Evolutionary conservation across 2,888 invertebrate species (phyloP), one percentile per base, ranked within the genome.

Genomic region (Cephonodes hylas): DNA sequence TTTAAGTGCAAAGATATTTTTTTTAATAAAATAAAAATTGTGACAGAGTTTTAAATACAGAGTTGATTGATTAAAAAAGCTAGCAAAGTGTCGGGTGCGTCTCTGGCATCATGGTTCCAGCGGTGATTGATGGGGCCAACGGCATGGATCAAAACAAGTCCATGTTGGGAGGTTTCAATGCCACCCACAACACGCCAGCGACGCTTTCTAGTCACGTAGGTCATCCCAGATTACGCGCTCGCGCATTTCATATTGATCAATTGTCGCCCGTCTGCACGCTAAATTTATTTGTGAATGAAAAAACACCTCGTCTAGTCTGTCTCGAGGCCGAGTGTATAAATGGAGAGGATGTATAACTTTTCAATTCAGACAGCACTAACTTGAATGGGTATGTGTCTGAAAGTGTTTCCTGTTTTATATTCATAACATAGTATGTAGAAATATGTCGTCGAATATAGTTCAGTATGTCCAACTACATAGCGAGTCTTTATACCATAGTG

Each of bases 121-220:
- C 67, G 63, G 60, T 67, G 75, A 74, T 78, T 66, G 66, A 61
- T 61, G 75, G 76, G 84, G 83, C 76, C 85, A 84, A 83, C 77
- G 83, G 75, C 84, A 76, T 74, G 71, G 76, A 80, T 79, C 80
- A 84, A 84, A 90, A 89, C 89, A 88, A 83, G 79, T 80, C 86
- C 85, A 71, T 81, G 38, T 82, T 84, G 63, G 82, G 85, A 42
- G 64, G 46, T 62, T 67, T 81, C 88, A 89, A 89, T 86, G 89
- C 77, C 86, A 59, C 62, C 62, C 53, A 62, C 48, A 42, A 53
- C 23, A 58, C 18, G 45, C 48, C 13, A 38, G n/a, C 34, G 45
- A 45, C 23, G 61, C 46, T 58, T 61, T 58, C 58, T 34, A 61
- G 61, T 58, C 61, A 61, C 61, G 61, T 61, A 60, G 48, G 38